Conservation (phyloP, 2,113 vertebrate genomes). For the Elephantulus edwardii region DNA sequence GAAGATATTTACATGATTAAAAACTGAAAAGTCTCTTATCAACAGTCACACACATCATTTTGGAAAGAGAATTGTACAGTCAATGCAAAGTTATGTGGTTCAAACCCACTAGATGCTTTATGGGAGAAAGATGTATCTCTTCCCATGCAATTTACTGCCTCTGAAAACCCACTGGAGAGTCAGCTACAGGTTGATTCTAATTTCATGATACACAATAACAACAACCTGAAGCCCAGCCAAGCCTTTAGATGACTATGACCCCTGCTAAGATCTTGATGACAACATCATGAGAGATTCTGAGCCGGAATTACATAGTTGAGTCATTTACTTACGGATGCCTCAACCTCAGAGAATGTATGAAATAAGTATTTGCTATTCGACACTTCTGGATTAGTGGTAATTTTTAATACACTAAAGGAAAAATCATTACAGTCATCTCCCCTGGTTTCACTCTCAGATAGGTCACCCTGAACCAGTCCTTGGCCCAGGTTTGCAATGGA, state of each 20-base stretch:
- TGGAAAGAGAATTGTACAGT: not conserved
- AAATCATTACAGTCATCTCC: not conserved
- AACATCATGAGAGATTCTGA: not conserved
- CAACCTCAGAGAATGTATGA: not conserved
- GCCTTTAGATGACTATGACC: not conserved
- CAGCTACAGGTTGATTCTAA: too few relatives aligned
- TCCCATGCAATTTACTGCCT: too few relatives aligned
- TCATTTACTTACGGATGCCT: not conserved
- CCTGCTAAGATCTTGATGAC: not conserved
- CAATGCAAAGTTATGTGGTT: too few relatives aligned
- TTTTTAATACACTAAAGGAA: not conserved
- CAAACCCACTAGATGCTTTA: too few relatives aligned
- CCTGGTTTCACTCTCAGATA: not conserved
- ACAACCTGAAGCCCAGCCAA: not conserved
- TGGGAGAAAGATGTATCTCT: too few relatives aligned
- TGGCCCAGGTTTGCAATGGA: not conserved
- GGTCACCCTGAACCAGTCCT: not conserved
- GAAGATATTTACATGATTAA: not conserved
- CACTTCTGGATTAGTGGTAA: not conserved
- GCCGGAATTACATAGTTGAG: not conserved
- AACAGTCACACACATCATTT: not conserved
- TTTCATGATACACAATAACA: too few relatives aligned
- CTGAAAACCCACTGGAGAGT: too few relatives aligned
- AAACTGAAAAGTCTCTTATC: slow-evolving; percentile 1
- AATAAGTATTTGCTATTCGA: not conserved